Evolutionary conservation across 2,797 vertebrate species (phyloP).

Genomic region (Mormyrops boulengeri): DNA sequence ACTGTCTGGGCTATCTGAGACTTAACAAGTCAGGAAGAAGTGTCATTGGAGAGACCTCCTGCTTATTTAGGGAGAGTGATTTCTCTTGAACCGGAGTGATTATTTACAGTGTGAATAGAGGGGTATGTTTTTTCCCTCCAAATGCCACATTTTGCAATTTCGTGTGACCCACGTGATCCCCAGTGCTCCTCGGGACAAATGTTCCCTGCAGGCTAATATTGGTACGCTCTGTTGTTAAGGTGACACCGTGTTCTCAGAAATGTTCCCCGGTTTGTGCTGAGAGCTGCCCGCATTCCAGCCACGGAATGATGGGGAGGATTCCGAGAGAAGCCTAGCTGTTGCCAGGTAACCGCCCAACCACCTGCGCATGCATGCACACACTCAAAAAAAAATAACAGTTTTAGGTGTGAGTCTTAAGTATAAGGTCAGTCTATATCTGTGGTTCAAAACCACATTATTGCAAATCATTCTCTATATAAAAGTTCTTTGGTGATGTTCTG

Average conservation of each 20-base stretch:
- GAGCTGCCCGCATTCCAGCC: slow-evolving; percentile 6
- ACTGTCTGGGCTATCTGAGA: background rate
- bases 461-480: background rate
- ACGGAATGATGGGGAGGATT: slow-evolving; percentile 6
- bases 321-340: slow-evolving; percentile 7
- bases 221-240: slow-evolving; percentile 5
- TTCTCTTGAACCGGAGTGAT: background rate
- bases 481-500: background rate
- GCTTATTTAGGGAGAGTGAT: background rate
- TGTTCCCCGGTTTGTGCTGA: background rate
- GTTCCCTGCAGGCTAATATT: background rate
- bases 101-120: background rate
- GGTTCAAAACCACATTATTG: background rate
- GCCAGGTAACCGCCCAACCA: background rate
- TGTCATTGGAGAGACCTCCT: background rate
- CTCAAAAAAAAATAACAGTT: slow-evolving; percentile 3
- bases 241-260: slow-evolving; percentile 13
- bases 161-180: background rate
- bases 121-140: background rate
- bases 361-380: background rate
- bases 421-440: background rate
- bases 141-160: background rate
- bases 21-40: background rate
- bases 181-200: background rate
- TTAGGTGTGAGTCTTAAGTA: background rate